phyloP scores from a whole-genome alignment of 2,113 vertebrate genomes.

The Loxodonta africana region DNA sequence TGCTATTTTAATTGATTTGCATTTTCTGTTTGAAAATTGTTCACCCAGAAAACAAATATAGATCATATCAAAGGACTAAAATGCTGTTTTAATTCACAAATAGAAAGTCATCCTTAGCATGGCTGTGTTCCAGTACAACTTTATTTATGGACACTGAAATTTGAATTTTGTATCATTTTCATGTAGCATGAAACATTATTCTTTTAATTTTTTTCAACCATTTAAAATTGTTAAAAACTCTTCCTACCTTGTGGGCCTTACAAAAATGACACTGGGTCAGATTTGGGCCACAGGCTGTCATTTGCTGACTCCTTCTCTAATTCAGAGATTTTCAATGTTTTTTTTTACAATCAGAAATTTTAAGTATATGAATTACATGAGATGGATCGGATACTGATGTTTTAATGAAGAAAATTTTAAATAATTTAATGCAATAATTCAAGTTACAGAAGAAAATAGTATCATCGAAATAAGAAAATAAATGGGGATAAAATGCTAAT shows the following conservation, averaged over 20 bases:
- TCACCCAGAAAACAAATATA: background rate
- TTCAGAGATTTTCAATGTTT: background rate
- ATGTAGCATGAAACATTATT: background rate
- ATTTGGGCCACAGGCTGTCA: background rate
- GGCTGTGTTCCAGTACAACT: background rate
- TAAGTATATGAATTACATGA: slow-evolving; percentile 1
- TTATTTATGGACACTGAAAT: background rate
- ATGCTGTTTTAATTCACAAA: background rate
- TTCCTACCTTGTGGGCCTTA: background rate
- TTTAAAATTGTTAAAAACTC: background rate
- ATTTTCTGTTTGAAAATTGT: slow-evolving; percentile 39
- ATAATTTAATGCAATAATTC: background rate
- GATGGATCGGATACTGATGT: background rate
- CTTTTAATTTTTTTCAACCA: background rate
- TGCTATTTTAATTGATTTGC: background rate
- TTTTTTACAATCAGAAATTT: background rate
- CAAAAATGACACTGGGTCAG: background rate
- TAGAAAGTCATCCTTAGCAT: background rate
- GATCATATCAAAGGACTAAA: background rate
- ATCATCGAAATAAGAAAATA: background rate
- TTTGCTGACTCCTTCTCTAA: background rate
- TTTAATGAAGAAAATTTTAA: background rate
- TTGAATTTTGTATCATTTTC: slow-evolving; percentile 29
- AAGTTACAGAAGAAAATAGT: background rate
- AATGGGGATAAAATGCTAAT: background rate